Percentiles rank a stretch among this genome's conserved stretches.
Conservation (phyloP, 2,797 vertebrate genomes). For the Triplophysa yarkandensis region DNA sequence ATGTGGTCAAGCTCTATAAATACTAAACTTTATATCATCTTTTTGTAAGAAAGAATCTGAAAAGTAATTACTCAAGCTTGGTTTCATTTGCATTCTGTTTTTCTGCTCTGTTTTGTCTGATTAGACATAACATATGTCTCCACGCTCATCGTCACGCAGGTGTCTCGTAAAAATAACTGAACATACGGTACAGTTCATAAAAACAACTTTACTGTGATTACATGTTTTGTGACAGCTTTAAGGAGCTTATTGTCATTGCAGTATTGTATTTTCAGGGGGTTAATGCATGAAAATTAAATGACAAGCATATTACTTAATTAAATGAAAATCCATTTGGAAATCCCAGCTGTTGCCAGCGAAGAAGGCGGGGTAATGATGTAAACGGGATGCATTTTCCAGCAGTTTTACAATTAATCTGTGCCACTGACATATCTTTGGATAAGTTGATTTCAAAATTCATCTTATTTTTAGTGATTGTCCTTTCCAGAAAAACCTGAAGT, state of each 20-base stretch:
- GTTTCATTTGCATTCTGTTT: slow-evolving; percentile 11
- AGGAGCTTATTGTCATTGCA: slow-evolving; percentile 81
- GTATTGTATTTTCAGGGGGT: slow-evolving; percentile 71
- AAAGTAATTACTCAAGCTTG: neutral
- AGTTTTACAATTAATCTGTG: slow-evolving; percentile 77
- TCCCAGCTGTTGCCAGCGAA: slow-evolving; percentile 46
- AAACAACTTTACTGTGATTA: slow-evolving; percentile 54
- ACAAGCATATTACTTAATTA: slow-evolving; percentile 73
- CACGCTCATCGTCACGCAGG: slow-evolving; percentile 66
- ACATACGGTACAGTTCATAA: slow-evolving; percentile 71
- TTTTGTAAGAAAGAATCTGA: neutral
- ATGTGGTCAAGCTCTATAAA: neutral
- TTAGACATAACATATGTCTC: slow-evolving; percentile 73
- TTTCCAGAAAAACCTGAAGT: neutral
- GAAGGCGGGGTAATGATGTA: slow-evolving; percentile 69
- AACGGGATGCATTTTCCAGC: slow-evolving; percentile 65
- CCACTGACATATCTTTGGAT: slow-evolving; percentile 54
- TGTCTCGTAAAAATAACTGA: slow-evolving; percentile 69
- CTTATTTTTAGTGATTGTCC: neutral
- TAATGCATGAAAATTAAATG: slow-evolving; percentile 70
- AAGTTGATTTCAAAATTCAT: neutral
- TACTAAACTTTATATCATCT: neutral
- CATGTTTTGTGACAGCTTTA: slow-evolving; percentile 76
- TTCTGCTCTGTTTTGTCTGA: slow-evolving; percentile 33
- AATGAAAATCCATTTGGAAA: slow-evolving; percentile 67